Conservation (phyloP, 2,113 vertebrate genomes). For the Synchiropus splendidus region DNA sequence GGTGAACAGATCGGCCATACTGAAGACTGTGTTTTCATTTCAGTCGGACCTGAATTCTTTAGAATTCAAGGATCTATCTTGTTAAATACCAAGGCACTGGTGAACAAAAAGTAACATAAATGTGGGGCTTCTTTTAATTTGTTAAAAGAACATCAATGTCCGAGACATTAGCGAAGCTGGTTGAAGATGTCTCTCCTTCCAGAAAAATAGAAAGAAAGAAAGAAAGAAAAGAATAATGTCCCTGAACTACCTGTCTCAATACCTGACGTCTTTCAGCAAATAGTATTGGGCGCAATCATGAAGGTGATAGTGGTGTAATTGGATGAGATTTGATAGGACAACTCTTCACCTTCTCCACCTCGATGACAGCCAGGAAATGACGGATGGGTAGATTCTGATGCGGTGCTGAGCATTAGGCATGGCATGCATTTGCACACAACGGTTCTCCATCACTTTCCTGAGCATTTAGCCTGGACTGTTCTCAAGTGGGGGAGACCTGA, state of each 20-base stretch:
- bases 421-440: slow-evolving; percentile 44
- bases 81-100: too few species aligned
- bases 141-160: too few species aligned
- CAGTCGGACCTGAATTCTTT: too few species aligned
- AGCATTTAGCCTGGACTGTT: slow-evolving; percentile 36
- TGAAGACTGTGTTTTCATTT: too few species aligned
- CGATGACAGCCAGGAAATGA: slow-evolving; percentile 34
- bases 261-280: not conserved
- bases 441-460: slow-evolving; percentile 44
- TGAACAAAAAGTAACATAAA: too few species aligned
- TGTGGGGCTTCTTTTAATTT: too few species aligned
- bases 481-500: slow-evolving; percentile 16
- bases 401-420: slow-evolving; percentile 41
- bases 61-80: too few species aligned
- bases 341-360: slow-evolving; percentile 22
- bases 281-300: not conserved
- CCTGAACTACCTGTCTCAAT: slow-evolving; percentile 1
- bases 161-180: too few species aligned
- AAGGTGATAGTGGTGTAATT: slow-evolving; percentile 11
- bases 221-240: not conserved
- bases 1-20: too few species aligned
- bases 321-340: slow-evolving; percentile 28
- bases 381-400: slow-evolving; percentile 31
- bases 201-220: too few species aligned
- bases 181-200: too few species aligned